Percentiles rank a stretch among this genome's conserved stretches.
Evolutionary conservation across 2,113 vertebrate species (phyloP).

Genomic region (Carlito syrichta): DNA sequence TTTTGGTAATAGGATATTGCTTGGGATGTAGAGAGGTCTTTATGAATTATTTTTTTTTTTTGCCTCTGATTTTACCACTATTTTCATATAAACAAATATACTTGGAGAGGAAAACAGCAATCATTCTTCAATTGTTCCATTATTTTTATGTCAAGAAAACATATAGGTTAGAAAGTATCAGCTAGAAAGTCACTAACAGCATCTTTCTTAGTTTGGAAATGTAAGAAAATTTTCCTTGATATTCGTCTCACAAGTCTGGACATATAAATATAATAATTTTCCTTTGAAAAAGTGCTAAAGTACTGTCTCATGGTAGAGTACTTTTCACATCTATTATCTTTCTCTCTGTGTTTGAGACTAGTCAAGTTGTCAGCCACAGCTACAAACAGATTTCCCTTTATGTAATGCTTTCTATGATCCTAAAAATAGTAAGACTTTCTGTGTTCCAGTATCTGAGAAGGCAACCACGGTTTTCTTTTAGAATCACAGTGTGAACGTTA

Average conservation of each 20-base stretch:
- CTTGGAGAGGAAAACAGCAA: background rate
- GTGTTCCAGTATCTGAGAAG: background rate
- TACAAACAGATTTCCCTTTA: slow-evolving; percentile 46
- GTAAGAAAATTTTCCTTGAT: background rate
- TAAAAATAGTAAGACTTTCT: slow-evolving; percentile 22
- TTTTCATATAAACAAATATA: background rate
- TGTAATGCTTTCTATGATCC: background rate
- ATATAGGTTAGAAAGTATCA: background rate
- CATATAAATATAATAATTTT: background rate
- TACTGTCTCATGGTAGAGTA: background rate
- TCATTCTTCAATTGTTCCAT: background rate
- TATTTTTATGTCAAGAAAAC: background rate
- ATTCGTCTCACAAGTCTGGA: background rate
- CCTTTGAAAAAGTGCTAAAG: background rate
- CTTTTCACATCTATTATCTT: slow-evolving; percentile 8
- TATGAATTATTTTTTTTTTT: background rate
- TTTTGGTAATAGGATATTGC: background rate
- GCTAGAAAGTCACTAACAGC: background rate
- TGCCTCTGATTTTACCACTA: background rate
- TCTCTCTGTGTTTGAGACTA: slow-evolving; percentile 7
- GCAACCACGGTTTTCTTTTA: background rate
- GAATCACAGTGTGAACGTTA: background rate
- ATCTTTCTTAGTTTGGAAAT: background rate
- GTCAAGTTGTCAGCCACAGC: slow-evolving; percentile 10
- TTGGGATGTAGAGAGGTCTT: background rate